These are phyloP conservation scores for Trematomus loennbergii DNA, from an alignment of 2,113 vertebrate genomes.

Conservation along the genomic window DNA sequence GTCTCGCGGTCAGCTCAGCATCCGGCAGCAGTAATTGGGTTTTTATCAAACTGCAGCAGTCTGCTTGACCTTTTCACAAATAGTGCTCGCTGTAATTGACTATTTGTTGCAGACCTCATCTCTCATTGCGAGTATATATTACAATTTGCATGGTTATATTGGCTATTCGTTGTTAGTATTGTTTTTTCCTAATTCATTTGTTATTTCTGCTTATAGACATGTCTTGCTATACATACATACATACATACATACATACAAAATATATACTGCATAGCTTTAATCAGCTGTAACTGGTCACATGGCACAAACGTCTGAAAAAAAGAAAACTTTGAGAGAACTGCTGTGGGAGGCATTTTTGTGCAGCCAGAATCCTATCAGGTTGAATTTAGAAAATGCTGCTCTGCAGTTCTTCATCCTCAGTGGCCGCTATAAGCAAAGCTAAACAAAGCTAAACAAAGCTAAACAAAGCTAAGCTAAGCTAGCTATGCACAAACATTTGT, in stretches of 20 bases:
- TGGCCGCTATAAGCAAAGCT: slow-evolving; percentile 58
- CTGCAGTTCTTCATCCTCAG: slow-evolving; percentile 65
- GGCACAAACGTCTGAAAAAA: slow-evolving; percentile 26
- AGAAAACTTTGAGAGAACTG: slow-evolving; percentile 46
- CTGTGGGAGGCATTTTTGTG: slow-evolving; percentile 56
- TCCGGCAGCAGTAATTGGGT: no score
- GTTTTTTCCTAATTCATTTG: no score
- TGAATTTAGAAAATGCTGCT: slow-evolving; percentile 69
- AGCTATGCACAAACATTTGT: slow-evolving; percentile 68
- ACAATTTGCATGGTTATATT: background rate
- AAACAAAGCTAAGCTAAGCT: slow-evolving; percentile 68
- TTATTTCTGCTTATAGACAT: no score
- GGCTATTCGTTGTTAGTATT: background rate
- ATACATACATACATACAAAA: background rate
- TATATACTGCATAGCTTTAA: background rate
- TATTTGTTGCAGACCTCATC: background rate
- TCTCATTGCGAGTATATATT: background rate
- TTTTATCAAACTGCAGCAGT: no score
- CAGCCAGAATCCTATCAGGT: slow-evolving; percentile 63
- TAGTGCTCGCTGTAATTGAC: no score
- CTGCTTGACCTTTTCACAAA: no score
- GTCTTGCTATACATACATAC: no score
- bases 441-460: slow-evolving; percentile 62
- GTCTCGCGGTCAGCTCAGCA: background rate
- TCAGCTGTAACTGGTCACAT: background rate